Evolutionary conservation across 2,888 invertebrate genomes (phyloP), one percentile per base, ranked within the genome.

Genomic region (Trissonchulus latispiculum): DNA sequence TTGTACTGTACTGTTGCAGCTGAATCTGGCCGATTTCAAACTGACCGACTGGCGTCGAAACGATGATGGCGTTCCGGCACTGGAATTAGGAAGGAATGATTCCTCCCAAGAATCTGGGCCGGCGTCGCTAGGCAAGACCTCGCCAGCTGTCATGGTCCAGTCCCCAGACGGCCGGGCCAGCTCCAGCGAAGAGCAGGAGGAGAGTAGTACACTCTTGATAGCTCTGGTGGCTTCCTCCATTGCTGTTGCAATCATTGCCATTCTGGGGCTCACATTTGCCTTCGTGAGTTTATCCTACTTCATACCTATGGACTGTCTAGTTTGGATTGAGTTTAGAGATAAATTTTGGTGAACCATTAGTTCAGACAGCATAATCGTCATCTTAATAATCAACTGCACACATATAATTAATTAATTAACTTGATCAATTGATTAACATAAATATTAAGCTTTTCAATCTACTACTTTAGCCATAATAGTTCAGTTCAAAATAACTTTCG

Each of bases 271-370:
- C 15, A 36, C 33, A n/a, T 68, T 68, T 33, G 69, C 32, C 28
- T 68, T 68, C 23, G 69, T 68, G 36, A 33, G 69, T 68, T 48
- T 8, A n/a, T n/a, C n/a, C n/a, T n/a, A n/a, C n/a, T n/a, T n/a
- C n/a, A n/a, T n/a, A n/a, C n/a, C n/a, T n/a, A n/a, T n/a, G n/a
- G n/a, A n/a, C n/a, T n/a, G n/a, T n/a, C n/a, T n/a, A n/a, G n/a
- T n/a, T n/a, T n/a, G n/a, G n/a, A n/a, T n/a, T n/a, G n/a, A n/a
- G n/a, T n/a, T n/a, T n/a, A n/a, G n/a, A n/a, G n/a, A n/a, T n/a
- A n/a, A n/a, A n/a, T n/a, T n/a, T n/a, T n/a, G n/a, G n/a, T n/a
- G n/a, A n/a, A n/a, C n/a, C n/a, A n/a, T n/a, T n/a, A n/a, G n/a
- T n/a, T n/a, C n/a, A n/a, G n/a, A n/a, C n/a, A n/a, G n/a, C n/a